A percentile compares a stretch with the other conserved stretches of the same genome.
Evolutionary conservation across 2,113 vertebrate genomes (phyloP).

Genomic region (Actinemys pallida): DNA sequence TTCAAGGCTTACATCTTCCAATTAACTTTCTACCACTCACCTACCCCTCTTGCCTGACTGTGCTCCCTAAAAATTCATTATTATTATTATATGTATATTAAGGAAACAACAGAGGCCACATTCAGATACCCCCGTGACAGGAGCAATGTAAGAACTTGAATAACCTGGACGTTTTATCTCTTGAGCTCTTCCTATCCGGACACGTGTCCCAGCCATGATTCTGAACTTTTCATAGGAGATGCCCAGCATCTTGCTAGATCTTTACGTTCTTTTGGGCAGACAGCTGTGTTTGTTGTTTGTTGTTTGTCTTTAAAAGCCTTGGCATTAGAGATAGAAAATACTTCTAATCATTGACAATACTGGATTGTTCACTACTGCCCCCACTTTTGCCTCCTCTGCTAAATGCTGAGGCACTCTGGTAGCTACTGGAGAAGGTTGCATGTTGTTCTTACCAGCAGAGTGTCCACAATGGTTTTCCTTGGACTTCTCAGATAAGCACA

Average conservation of each 20-base stretch:
- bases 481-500: conserved; percentile 83
- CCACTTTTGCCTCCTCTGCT: neutral
- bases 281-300: neutral
- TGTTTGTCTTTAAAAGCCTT: neutral
- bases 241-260: neutral
- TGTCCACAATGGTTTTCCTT: conserved; percentile 77
- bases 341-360: neutral
- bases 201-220: neutral
- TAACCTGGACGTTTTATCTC: neutral
- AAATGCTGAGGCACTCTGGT: neutral
- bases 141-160: neutral
- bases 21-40: neutral
- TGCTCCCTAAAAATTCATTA: neutral
- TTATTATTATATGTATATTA: neutral
- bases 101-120: neutral
- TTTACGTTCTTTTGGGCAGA: neutral
- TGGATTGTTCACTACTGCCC: neutral
- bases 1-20: neutral
- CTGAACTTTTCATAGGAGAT: neutral
- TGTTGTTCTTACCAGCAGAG: conserved; percentile 79
- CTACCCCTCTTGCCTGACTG: neutral
- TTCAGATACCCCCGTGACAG: neutral
- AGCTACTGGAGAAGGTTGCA: neutral
- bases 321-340: neutral
- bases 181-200: neutral